These are phyloP conservation scores for Aphis craccivora DNA, from an alignment of 1,140 invertebrate genomes.

Conservation along the genomic window DNA sequence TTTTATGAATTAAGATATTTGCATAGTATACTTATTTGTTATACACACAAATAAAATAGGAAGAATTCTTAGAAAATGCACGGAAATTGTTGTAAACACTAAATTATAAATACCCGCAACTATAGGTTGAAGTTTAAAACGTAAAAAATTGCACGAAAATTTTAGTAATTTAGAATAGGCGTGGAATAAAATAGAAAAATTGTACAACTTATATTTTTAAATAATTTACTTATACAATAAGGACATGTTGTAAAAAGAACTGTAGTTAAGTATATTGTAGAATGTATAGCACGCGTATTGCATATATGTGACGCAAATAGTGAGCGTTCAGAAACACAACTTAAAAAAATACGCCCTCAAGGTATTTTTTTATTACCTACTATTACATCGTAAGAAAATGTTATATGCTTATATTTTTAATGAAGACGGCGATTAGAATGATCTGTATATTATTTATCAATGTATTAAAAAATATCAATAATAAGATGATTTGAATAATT, in stretches of 20 bases:
- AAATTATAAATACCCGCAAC: neutral
- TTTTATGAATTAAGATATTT: constrained; percentile 11
- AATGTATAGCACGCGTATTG: too few species aligned
- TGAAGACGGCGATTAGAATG: neutral
- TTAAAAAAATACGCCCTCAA: too few species aligned
- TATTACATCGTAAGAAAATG: too few species aligned
- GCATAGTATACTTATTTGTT: neutral
- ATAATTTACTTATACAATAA: too few species aligned
- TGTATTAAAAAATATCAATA: too few species aligned
- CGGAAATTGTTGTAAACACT: neutral
- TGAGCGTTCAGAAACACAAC: too few species aligned
- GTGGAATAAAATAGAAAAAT: neutral
- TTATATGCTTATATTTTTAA: too few species aligned
- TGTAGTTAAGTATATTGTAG: too few species aligned
- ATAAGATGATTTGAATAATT: neutral
- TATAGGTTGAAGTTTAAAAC: neutral
- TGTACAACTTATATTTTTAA: too few species aligned
- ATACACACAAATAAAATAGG: neutral
- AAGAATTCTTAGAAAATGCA: neutral
- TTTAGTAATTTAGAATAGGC: neutral
- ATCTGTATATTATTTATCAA: too few species aligned
- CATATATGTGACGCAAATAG: neutral
- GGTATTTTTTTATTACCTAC: too few species aligned
- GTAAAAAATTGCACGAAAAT: neutral
- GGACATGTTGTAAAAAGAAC: too few species aligned